A percentile compares a stretch with the other conserved stretches of the same genome.
These are phyloP conservation scores for Pangasius mekongensis DNA, from an alignment of 2,797 vertebrate genomes.

Conservation along the genomic window DNA sequence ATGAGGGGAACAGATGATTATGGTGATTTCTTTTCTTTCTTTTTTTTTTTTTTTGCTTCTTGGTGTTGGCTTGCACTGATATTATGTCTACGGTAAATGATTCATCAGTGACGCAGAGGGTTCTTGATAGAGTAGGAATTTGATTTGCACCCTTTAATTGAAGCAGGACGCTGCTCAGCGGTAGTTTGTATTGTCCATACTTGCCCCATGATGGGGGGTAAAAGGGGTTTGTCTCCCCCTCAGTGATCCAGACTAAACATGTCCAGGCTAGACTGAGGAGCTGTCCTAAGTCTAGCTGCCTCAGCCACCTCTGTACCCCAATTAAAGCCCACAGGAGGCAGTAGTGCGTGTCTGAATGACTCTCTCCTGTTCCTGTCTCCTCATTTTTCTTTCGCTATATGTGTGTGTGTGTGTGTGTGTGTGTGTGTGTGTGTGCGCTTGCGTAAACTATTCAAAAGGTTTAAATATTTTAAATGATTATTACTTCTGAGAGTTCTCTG, in stretches of 20 bases:
- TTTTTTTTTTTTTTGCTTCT: neutral
- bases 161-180: slow-evolving; percentile 56
- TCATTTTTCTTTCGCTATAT: slow-evolving; percentile 4
- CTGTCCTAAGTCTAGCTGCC: slow-evolving; percentile 57
- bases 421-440: neutral
- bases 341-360: slow-evolving; percentile 57
- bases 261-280: slow-evolving; percentile 78
- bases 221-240: slow-evolving; percentile 62
- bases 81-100: slow-evolving; percentile 10
- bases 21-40: neutral
- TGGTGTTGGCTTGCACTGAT: neutral
- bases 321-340: slow-evolving; percentile 82
- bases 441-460: neutral
- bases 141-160: slow-evolving; percentile 58
- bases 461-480: too few relatives aligned
- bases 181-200: slow-evolving; percentile 55
- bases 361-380: neutral
- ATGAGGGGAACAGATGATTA: neutral
- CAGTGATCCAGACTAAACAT: slow-evolving; percentile 79
- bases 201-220: slow-evolving; percentile 55
- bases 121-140: slow-evolving; percentile 31
- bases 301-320: slow-evolving; percentile 63
- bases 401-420: neutral
- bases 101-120: slow-evolving; percentile 2
- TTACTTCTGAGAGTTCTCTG: neutral